phyloP scores from a whole-genome alignment of 2,888 invertebrate species.

The Alloplasta piceator region DNA sequence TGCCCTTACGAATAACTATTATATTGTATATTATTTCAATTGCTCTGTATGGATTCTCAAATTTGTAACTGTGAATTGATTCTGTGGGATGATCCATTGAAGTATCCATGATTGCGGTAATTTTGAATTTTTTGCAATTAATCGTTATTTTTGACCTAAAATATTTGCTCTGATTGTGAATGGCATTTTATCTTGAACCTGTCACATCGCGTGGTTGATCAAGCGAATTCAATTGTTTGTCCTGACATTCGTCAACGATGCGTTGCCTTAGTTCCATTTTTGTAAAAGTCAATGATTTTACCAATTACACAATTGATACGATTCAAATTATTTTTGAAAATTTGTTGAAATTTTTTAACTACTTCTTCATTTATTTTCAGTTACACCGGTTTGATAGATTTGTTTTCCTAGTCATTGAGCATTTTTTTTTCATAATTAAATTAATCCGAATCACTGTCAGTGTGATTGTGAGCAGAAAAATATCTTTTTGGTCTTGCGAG shows the following conservation, averaged over 20 bases:
- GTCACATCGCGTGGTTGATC: constrained; percentile 24
- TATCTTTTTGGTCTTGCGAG: constrained; percentile 68
- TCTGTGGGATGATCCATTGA: constrained; percentile 8
- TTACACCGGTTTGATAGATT: background rate
- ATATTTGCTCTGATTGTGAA: constrained; percentile 13
- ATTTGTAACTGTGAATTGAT: constrained; percentile 1
- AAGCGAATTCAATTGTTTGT: constrained; percentile 39
- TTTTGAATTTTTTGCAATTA: constrained; percentile 31
- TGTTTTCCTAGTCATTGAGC: background rate
- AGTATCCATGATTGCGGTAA: constrained; percentile 52
- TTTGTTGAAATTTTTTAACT: too few species aligned
- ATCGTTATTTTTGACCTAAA: constrained; percentile 30
- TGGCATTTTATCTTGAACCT: constrained; percentile 38
- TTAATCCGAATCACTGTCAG: background rate
- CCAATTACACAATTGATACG: too few species aligned
- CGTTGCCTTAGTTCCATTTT: background rate
- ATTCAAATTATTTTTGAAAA: too few species aligned
- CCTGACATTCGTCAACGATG: background rate
- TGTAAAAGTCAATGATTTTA: background rate
- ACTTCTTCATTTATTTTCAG: background rate
- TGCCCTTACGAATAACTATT: constrained; percentile 5
- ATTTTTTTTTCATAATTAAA: background rate
- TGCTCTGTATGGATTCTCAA: background rate
- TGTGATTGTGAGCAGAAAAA: background rate
- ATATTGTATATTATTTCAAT: constrained; percentile 7